A percentile compares a stretch with the other conserved stretches of the same genome.
These are phyloP conservation scores for Helicoverpa assulta DNA, from an alignment of 2,888 invertebrate species.

Conservation along the genomic window DNA sequence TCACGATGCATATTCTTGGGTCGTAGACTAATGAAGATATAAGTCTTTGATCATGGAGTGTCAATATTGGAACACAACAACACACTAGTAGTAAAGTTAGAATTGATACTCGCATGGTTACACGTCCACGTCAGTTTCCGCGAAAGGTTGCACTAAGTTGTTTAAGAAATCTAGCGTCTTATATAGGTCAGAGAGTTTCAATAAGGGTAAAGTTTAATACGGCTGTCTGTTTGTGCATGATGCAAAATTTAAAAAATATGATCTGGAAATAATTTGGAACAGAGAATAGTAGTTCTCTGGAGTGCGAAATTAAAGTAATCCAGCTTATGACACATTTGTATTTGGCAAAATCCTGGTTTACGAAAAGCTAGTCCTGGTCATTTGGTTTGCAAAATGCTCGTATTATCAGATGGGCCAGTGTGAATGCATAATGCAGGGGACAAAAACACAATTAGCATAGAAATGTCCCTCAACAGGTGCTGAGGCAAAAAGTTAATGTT, in stretches of 20 bases:
- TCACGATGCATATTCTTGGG: conserved; percentile 3
- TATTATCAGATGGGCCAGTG: conserved; percentile 1
- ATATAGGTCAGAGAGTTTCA: conserved; percentile 17
- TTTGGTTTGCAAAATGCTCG: conserved; percentile 15
- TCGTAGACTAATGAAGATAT: neutral
- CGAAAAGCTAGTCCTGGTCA: neutral
- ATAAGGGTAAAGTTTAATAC: neutral
- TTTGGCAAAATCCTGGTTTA: neutral
- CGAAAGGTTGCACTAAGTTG: conserved; percentile 13
- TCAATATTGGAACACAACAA: conserved; percentile 19
- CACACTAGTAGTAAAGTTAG: conserved; percentile 14
- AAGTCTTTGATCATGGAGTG: conserved; percentile 18
- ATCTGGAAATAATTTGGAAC: neutral
- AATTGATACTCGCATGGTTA: conserved; percentile 21
- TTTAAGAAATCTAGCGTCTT: conserved; percentile 13
- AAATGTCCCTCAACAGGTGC: conserved; percentile 19
- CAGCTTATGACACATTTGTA: neutral
- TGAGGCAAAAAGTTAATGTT: conserved; percentile 10
- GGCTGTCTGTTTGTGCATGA: neutral
- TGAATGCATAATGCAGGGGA: conserved; percentile 13
- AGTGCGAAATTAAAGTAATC: neutral
- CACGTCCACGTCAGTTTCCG: conserved; percentile 27
- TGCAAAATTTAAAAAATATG: neutral
- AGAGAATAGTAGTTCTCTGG: neutral
- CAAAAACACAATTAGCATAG: conserved; percentile 40